Conservation (phyloP, 2,888 invertebrate species). For the Gerris lacustris region DNA sequence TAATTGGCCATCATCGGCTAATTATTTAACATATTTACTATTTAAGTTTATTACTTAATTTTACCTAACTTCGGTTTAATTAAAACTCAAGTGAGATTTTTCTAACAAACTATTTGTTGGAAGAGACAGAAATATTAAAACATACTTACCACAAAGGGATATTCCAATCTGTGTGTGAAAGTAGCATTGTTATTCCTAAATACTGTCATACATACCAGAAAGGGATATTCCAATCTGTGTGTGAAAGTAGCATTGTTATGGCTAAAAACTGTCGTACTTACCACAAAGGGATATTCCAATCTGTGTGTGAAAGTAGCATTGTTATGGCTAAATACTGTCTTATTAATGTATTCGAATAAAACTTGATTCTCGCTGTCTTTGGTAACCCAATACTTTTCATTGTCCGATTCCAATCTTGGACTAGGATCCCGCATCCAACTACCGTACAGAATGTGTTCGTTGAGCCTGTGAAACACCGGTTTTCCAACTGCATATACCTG, state of each 20-base stretch:
- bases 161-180: conserved; percentile 35
- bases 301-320: conserved; percentile 34
- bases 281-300: conserved; percentile 39
- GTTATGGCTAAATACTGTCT: conserved; percentile 50
- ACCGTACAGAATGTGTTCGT: conserved; percentile 58
- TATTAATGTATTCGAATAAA: conserved; percentile 65
- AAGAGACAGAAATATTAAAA: too few relatives aligned
- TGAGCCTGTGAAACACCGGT: conserved; percentile 74
- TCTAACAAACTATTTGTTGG: too few relatives aligned
- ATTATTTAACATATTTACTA: too few relatives aligned
- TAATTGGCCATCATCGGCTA: too few relatives aligned
- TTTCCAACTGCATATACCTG: conserved; percentile 84
- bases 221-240: conserved; percentile 38
- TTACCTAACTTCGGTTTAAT: too few relatives aligned
- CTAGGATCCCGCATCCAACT: conserved; percentile 46
- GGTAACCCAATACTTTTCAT: conserved; percentile 73
- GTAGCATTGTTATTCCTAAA: conserved; percentile 42
- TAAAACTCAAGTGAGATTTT: too few relatives aligned
- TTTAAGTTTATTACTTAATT: too few relatives aligned
- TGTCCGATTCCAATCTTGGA: conserved; percentile 41
- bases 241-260: conserved; percentile 35
- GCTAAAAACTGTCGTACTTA: conserved; percentile 42
- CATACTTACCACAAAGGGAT: conserved; percentile 39
- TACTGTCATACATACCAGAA: conserved; percentile 47
- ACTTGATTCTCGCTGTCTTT: conserved; percentile 58